A percentile compares a stretch with the other conserved stretches of the same genome.
Evolutionary conservation across 2,113 vertebrate genomes (phyloP).

Genomic region (Leptocoma aspasia): DNA sequence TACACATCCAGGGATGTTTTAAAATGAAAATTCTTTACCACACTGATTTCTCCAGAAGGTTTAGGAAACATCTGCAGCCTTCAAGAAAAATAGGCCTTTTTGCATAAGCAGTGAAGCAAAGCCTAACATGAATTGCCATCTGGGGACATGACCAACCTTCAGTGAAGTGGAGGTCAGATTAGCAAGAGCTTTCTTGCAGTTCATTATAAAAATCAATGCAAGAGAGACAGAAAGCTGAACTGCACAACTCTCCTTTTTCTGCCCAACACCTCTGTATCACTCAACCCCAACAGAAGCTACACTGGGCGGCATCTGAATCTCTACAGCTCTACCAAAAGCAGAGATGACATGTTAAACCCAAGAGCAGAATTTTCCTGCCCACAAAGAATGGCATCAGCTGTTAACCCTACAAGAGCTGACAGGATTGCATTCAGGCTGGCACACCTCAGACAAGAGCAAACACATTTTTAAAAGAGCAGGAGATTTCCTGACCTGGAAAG

Average conservation of each 20-base stretch:
- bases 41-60: neutral
- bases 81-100: slow-evolving; percentile 8
- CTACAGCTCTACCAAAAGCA: neutral
- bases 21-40: slow-evolving; percentile 4
- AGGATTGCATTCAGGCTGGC: neutral
- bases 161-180: slow-evolving; percentile 38
- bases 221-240: neutral
- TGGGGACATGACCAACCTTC: slow-evolving; percentile 13
- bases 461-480: neutral
- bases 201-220: slow-evolving; percentile 49
- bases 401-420: neutral
- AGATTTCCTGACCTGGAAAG: neutral
- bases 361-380: slow-evolving; percentile 5
- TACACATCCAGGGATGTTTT: neutral
- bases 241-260: neutral
- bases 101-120: slow-evolving; percentile 40
- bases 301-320: neutral
- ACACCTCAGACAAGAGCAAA: neutral
- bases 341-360: neutral
- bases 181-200: neutral
- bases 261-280: neutral
- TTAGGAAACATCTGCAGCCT: slow-evolving; percentile 13
- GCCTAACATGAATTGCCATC: neutral
- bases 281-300: neutral
- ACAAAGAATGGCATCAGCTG: neutral